Evolutionary conservation across 2,797 vertebrate genomes (phyloP), one percentile per base, ranked within the genome.

Genomic region (Sebastolobus alascanus): DNA sequence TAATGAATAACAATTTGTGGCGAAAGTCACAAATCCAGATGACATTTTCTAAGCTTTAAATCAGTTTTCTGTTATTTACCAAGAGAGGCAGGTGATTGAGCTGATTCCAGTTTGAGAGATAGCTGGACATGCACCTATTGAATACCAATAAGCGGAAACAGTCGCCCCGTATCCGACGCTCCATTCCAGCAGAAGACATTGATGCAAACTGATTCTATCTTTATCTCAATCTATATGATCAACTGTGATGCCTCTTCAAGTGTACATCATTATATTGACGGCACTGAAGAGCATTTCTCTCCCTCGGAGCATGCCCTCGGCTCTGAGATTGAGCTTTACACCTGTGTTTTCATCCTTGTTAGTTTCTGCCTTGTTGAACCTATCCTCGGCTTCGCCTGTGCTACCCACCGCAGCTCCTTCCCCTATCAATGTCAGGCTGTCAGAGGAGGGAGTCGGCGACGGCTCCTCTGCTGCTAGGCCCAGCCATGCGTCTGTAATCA

Each of bases 401-500:
- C 77, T 58, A 43, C 72, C 50, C 6, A 0, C 73, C 20, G 31
- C 78, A n/a, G 73, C 82, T 73, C 73, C 75, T 80, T 73, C 77
- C 63, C 79, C 84, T 81, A 74, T 92, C 90, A 86, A 66, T 84
- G 89, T 91, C 93, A 90, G 79, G 4, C 83, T 91, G 90, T 91
- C 87, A 77, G 80, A 69, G 81, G 67, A 43, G 60, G 79, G 60
- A 68, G 81, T 13, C 54, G 0, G 75, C 8, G 33, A 11, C 20
- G 33, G 75, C 59, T 78, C 75, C 75, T 81, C 85, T 31, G 76
- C 80, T 11, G 77, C 84, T 66, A 18, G 10, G 81, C 72, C 54
- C 87, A 86, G 82, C 84, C 82, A 79, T 84, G 89, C 85, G 55
- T 91, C 83, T 76, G 90, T 82, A 93, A 92, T 93, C 91, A 91